Percentiles rank a stretch among this genome's conserved stretches.
Evolutionary conservation across 1,140 invertebrate genomes (phyloP).

Genomic region (Proales similis): DNA sequence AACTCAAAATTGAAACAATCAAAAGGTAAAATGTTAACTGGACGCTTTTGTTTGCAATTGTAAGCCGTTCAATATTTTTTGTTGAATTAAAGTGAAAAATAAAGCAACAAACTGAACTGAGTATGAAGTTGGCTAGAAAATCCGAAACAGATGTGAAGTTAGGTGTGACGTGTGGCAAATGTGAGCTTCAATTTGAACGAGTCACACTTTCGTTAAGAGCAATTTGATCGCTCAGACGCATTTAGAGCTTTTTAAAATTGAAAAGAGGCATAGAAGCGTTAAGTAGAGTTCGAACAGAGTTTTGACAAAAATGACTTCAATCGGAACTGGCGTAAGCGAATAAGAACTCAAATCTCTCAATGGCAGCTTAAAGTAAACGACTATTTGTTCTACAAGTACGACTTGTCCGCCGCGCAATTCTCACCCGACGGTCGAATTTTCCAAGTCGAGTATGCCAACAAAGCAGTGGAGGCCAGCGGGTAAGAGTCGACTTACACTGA

Average conservation of each 20-base stretch:
- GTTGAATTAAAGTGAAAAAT: not conserved
- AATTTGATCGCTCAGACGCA: not conserved
- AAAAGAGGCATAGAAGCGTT: not conserved
- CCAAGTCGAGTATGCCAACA: slow-evolving; percentile 98
- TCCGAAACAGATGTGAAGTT: too few species aligned
- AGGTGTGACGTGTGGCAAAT: too few species aligned
- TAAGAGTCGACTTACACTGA: slow-evolving; percentile 44
- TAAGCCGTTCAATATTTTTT: not conserved
- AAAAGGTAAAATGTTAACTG: not conserved
- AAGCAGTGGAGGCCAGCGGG: slow-evolving; percentile 98
- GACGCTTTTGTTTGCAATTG: slow-evolving; percentile 7
- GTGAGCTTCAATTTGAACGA: too few species aligned
- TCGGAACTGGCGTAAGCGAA: slow-evolving; percentile 26
- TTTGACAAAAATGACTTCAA: slow-evolving; percentile 37
- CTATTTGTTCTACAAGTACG: slow-evolving; percentile 63
- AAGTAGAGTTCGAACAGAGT: too few species aligned
- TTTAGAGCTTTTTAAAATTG: slow-evolving; percentile 12
- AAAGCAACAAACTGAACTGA: not conserved
- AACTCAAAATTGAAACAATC: too few species aligned
- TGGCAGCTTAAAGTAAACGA: not conserved
- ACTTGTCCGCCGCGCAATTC: slow-evolving; percentile 97
- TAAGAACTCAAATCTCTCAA: too few species aligned
- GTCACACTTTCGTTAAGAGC: too few species aligned
- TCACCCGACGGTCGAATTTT: slow-evolving; percentile 97
- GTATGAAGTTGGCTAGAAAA: too few species aligned